Percentiles rank a stretch among this genome's conserved stretches.
Evolutionary conservation across 2,113 vertebrate genomes (phyloP).

Genomic region (Marcusenius ussheri): DNA sequence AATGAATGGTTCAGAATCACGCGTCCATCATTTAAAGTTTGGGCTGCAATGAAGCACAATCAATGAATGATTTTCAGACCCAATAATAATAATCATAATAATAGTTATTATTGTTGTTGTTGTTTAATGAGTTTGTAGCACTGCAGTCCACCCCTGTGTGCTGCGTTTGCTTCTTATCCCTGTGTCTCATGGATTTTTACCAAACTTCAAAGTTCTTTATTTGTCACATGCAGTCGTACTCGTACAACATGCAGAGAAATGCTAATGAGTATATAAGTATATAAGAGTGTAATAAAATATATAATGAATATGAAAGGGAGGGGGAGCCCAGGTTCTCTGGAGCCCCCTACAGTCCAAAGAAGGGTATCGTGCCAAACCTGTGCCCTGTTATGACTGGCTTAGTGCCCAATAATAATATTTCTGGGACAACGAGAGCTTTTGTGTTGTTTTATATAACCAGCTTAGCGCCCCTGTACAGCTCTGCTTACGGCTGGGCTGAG

Average conservation of each 20-base stretch:
- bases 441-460: not conserved
- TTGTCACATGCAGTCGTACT: not conserved
- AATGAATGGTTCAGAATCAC: not conserved
- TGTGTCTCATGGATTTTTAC: not conserved
- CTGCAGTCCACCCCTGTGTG: not conserved
- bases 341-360: not conserved
- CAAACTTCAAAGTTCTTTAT: not conserved
- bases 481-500: not conserved
- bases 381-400: not conserved
- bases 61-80: not conserved
- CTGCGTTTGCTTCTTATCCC: not conserved
- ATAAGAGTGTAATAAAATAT: not conserved
- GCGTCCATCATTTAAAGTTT: not conserved
- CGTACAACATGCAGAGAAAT: not conserved
- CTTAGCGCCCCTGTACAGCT: not conserved
- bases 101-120: not conserved
- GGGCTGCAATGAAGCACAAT: not conserved
- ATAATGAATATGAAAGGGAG: not conserved
- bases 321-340: not conserved
- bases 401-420: not conserved
- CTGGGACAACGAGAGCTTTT: not conserved
- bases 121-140: not conserved
- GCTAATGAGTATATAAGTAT: not conserved
- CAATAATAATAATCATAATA: no score
- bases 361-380: not conserved